A percentile compares a stretch with the other conserved stretches of the same genome.
phyloP scores from a whole-genome alignment of 2,888 invertebrate species.

The Mythimna lalbum region DNA sequence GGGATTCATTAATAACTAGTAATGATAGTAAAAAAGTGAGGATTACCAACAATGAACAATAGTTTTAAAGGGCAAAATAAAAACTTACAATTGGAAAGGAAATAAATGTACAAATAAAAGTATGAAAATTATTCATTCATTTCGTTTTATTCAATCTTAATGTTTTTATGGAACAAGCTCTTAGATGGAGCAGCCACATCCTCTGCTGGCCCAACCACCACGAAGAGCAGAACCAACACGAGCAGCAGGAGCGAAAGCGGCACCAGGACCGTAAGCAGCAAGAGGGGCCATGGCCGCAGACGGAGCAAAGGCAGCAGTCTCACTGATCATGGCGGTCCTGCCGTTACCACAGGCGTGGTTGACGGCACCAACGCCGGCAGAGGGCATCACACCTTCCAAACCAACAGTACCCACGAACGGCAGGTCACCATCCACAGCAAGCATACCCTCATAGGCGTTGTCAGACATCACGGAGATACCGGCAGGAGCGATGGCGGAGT shows the following conservation, averaged over 20 bases:
- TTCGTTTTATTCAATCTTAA: no score
- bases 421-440: conserved; percentile 68
- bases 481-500: not conserved
- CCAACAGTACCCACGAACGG: conserved; percentile 72
- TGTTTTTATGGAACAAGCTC: no score
- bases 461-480: conserved; percentile 32
- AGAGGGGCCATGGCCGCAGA: not conserved
- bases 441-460: conserved; percentile 41
- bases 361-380: conserved; percentile 26
- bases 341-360: not conserved
- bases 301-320: not conserved
- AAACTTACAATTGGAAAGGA: no score
- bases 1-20: no score
- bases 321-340: not conserved
- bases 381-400: conserved; percentile 73
- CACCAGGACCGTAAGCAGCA: conserved; percentile 3
- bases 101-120: no score
- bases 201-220: not conserved
- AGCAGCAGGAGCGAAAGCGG: not conserved
- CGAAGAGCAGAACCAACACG: not conserved
- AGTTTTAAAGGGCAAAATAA: no score
- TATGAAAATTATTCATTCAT: no score
- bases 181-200: not conserved
- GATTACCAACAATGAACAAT: no score
- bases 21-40: no score